Base-by-base conservation (phyloP, 2,888 invertebrate species). In the Pinctada fucata region DNA sequence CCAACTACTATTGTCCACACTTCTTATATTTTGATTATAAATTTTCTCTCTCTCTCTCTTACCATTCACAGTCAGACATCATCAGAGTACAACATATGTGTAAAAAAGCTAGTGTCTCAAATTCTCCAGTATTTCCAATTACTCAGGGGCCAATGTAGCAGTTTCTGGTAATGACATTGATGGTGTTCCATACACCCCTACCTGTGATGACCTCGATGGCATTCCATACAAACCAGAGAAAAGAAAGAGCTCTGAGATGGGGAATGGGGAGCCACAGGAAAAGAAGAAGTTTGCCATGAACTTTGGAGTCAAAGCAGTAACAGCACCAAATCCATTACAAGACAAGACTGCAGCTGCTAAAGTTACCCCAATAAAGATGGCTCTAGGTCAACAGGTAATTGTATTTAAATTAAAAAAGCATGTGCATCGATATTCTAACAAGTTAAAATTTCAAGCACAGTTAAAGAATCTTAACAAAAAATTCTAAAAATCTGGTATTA, bases 121-220 rank as follows among this genome's bases (percentile, higher is more conserved):
- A 80, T 81, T 80, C 82, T 71, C 81, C 82, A 83, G 82, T 83
- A 75, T 84, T 84, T 84, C 80, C 78, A 80, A 80, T 82, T 83
- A 80, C 79, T 76, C 82, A 84, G 84, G 83, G 75, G 70, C 76
- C 63, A 69, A 69, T 45, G 74, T 48, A 67, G 49, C 77, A 70
- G 58, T 68, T 47, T 31, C 13, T 67, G 31, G 31, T 67, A 45
- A 45, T 63, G 67, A 5, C 58, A 66, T 49, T 58, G 79, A 66
- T 31, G 63, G 66, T 58, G 45, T 71, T 49, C 48, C 67, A 31
- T 72, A 75, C 52, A 52, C 51, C 5, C 63, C 69, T 31, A 31
- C 31, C 31, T 31, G 31, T 67, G 67, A 45, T 63, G 67, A 5
- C 58, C 52, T 49, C 49, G 79, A 66, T 31, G 63, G 66, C 58